Base-by-base conservation (phyloP, 2,797 vertebrate genomes). In the Tarsius wallacei region DNA sequence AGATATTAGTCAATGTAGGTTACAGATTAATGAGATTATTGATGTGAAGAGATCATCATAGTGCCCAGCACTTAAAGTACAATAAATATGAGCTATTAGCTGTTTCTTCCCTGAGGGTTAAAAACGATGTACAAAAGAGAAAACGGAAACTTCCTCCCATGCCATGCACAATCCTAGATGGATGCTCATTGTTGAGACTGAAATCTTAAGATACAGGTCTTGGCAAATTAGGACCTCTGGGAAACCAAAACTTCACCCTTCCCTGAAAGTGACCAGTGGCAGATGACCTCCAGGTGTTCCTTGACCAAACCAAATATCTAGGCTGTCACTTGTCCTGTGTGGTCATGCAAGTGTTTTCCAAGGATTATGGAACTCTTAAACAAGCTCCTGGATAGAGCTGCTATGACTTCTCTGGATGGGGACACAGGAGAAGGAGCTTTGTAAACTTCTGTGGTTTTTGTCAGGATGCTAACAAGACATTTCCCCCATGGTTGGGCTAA, bases 121-220 rank as follows among this genome's bases (percentile, higher is more conserved):
- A 89, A 95, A 93, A 26, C 33, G 64, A 42, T 19, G 6, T 74
- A 11, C 84, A 61, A 83, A 83, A 76, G 70, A 70, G 49, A 86
- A 95, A 73, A 53, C 17, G 7, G 47, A 11, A 16, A 26, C 17
- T 51, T 49, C 15, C 4, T 9, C 36, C 3, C 2, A 17, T 13
- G 7, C 47, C 5, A 73, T 47, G 17, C 59, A 77, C n/a, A 68
- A 61, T 19, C n/a, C 24, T 22, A 9, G 61, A 31, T 33, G 1
- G n/a, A 71, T 47, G 31, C 12, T 51, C 28, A 12, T 63, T 51
- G 61, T 51, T 28, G n/a, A 63, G 33, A 53, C 57, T 21, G 26
- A 91, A 73, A 78, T 57, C 84, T 57, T 87, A 24, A 36, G 17
- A 57, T 42, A 55, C 8, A 51, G 0, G 24, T 77, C 49, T 94